Base-by-base conservation (phyloP, 2,888 invertebrate genomes). In the Nebria brevicollis region DNA sequence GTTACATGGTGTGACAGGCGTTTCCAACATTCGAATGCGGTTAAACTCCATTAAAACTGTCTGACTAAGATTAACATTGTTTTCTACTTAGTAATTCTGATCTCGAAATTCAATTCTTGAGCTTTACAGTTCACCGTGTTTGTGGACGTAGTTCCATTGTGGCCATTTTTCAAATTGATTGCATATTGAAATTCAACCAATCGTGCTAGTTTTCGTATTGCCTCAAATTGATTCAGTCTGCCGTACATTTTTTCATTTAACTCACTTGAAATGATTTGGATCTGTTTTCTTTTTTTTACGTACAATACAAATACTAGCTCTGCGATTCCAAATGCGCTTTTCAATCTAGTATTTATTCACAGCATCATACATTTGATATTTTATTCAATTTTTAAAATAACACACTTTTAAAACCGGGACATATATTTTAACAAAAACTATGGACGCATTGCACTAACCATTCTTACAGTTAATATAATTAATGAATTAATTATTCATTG, bases 1-100 rank as follows among this genome's bases (percentile, higher is more conserved):
- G 75, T 64, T n/a, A 65, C 4, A 34, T 41, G 4, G 11, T 11
- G 41, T 10, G n/a, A 42, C 73, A 41, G 13, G 75, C 65, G 25
- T 43, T 75, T 66, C 34, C 8, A 41, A 64, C 75, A 66, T 54
- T 81, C 75, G 43, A 66, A 54, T 81, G 73, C 15, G 78, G 73
- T 78, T 73, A 64, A 73, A 78, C 72, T 75, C 43, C 42, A 42
- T 68, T 75, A 68, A 54, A 25, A 81, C 54, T 75, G 70, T 73
- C 75, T 81, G 54, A 75, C 34, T 77, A 75, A 75, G 75, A 75
- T 75, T 75, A 75, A 75, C 75, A 75, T 75, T 75, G 75, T 75
- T 75, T 75, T 64, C 75, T 65, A 75, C 75, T 75, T 75, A 75
- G 75, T 75, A 75, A 75, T 75, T 54, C 75, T 64, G 75, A 75